phyloP scores from a whole-genome alignment of 2,797 vertebrate genomes.

The Parotocinclus haroldoi region DNA sequence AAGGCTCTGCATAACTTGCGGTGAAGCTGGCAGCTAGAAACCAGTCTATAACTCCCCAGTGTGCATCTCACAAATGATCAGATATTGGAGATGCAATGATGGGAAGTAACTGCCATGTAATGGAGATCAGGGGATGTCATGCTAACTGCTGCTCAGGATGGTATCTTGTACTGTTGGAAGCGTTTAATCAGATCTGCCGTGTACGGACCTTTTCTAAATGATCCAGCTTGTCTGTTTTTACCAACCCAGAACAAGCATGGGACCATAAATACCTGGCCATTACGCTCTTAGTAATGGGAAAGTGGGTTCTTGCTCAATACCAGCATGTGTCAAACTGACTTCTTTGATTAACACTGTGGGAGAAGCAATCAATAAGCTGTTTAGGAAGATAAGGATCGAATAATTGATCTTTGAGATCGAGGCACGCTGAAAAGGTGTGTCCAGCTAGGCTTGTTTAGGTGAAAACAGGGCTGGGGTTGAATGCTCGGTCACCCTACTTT shows the following conservation, averaged over 20 bases:
- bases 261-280: background rate
- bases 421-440: background rate
- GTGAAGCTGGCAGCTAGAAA: slow-evolving; percentile 19
- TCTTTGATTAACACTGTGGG: slow-evolving; percentile 14
- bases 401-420: slow-evolving; percentile 19
- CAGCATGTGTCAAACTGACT: slow-evolving; percentile 30
- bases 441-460: too few species aligned
- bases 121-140: background rate
- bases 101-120: background rate
- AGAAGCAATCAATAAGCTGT: slow-evolving; percentile 24
- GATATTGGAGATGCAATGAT: background rate
- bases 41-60: slow-evolving; percentile 2
- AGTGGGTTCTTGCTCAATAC: slow-evolving; percentile 24
- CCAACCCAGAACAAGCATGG: background rate
- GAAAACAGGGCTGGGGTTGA: too few species aligned
- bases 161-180: background rate
- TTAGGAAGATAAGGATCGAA: slow-evolving; percentile 21
- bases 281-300: slow-evolving; percentile 22
- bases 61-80: background rate
- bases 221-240: background rate
- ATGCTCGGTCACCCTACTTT: background rate
- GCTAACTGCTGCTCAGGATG: too few species aligned
- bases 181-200: background rate
- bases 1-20: slow-evolving; percentile 26
- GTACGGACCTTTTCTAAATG: background rate